phyloP scores from a whole-genome alignment of 2,113 vertebrate species.

The Rattus norvegicus region DNA sequence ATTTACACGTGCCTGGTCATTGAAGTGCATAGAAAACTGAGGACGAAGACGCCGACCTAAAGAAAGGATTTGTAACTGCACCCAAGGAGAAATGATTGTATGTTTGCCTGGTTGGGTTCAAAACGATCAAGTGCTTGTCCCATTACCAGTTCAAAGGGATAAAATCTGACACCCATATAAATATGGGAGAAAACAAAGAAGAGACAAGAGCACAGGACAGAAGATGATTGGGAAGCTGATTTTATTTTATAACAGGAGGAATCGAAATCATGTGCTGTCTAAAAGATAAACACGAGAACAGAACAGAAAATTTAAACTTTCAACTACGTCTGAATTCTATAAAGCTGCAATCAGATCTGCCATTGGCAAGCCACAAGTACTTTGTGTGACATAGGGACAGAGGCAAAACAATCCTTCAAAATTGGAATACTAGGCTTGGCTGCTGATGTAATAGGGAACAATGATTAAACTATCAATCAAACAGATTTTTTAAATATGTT shows the following conservation, averaged over 20 bases:
- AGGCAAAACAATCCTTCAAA: constrained; percentile 73
- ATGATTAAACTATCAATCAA: constrained; percentile 83
- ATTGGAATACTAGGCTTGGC: constrained; percentile 64
- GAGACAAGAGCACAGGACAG: constrained; percentile 27
- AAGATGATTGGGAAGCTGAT: constrained; percentile 55
- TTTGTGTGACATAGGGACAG: constrained; percentile 71
- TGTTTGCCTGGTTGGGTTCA: constrained; percentile 28
- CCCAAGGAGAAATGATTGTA: constrained; percentile 24
- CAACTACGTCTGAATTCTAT: constrained; percentile 71
- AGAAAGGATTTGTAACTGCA: neutral
- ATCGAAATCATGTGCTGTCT: constrained; percentile 56
- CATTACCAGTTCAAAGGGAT: constrained; percentile 51
- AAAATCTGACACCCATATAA: constrained; percentile 36
- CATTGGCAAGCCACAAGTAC: constrained; percentile 74
- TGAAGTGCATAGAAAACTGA: constrained; percentile 58
- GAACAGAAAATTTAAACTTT: constrained; percentile 65
- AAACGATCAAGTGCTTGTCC: constrained; percentile 34
- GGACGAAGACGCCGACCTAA: constrained; percentile 20
- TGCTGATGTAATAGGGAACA: constrained; percentile 79
- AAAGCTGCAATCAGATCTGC: constrained; percentile 71
- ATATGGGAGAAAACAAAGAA: constrained; percentile 54
- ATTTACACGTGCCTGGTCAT: neutral
- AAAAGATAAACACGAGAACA: constrained; percentile 69
- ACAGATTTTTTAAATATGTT: constrained; percentile 82
- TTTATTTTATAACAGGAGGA: constrained; percentile 65